Conservation (phyloP, 1,140 invertebrate genomes). For the Chrysopa pallens region DNA sequence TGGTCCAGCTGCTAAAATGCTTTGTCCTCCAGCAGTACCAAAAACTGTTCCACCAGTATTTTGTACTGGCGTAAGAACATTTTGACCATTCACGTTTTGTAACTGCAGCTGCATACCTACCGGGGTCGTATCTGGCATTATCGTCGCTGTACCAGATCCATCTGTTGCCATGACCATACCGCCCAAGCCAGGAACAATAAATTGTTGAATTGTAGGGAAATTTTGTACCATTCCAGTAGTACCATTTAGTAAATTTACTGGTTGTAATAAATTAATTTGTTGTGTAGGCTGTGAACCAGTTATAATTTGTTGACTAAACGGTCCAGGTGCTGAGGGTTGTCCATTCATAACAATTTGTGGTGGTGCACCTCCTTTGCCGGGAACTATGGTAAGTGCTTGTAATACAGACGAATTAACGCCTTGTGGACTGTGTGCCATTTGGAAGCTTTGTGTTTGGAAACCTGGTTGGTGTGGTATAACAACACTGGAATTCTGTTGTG, state of each 20-base stretch:
- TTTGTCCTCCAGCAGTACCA: constrained; percentile 35
- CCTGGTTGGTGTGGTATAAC: constrained; percentile 26
- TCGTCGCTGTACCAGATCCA: constrained; percentile 44
- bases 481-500: constrained; percentile 19
- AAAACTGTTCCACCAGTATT: constrained; percentile 28
- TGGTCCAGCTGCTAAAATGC: constrained; percentile 45
- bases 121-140: constrained; percentile 47
- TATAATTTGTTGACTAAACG: constrained; percentile 49
- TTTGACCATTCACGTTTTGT: constrained; percentile 62
- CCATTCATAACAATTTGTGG: constrained; percentile 55
- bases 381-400: constrained; percentile 56
- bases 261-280: constrained; percentile 61
- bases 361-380: constrained; percentile 48
- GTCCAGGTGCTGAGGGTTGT: constrained; percentile 33
- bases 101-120: constrained; percentile 56
- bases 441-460: constrained; percentile 42
- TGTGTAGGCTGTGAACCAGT: constrained; percentile 49
- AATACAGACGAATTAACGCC: constrained; percentile 38
- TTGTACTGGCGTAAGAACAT: constrained; percentile 54
- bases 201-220: constrained; percentile 62
- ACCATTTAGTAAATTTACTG: constrained; percentile 59
- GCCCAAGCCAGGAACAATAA: constrained; percentile 61
- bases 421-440: constrained; percentile 38
- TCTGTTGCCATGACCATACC: constrained; percentile 22
- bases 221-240: constrained; percentile 52